Conservation (phyloP, 64 coral and sea anemone species). For the Exaiptasia diaphana region DNA sequence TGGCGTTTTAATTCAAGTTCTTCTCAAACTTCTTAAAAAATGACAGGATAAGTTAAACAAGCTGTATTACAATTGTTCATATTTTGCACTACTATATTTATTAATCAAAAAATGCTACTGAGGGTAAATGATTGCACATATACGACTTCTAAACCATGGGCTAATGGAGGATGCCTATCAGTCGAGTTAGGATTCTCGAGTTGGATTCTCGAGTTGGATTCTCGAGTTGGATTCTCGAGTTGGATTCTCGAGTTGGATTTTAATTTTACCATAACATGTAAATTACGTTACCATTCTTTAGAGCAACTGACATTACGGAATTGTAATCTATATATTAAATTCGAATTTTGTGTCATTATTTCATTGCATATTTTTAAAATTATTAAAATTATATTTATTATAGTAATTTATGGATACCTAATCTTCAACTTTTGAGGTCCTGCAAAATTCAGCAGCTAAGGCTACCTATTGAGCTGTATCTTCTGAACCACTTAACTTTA, state of each 20-base stretch:
- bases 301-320: not conserved
- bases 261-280: not conserved
- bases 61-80: not conserved
- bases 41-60: not conserved
- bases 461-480: not conserved
- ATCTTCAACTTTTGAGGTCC: not conserved
- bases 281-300: not conserved
- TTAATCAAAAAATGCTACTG: not conserved
- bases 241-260: not conserved
- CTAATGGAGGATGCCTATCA: no score
- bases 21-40: not conserved
- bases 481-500: not conserved
- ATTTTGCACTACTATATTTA: not conserved
- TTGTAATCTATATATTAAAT: not conserved
- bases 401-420: not conserved
- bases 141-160: not conserved
- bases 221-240: no score
- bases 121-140: not conserved
- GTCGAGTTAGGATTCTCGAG: no score
- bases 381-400: not conserved
- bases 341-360: not conserved
- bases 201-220: no score
- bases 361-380: not conserved
- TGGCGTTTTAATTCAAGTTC: not conserved
- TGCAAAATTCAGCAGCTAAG: not conserved